Evolutionary conservation across 2,113 vertebrate species (phyloP).

Genomic region (Neopipo cinnamomea): DNA sequence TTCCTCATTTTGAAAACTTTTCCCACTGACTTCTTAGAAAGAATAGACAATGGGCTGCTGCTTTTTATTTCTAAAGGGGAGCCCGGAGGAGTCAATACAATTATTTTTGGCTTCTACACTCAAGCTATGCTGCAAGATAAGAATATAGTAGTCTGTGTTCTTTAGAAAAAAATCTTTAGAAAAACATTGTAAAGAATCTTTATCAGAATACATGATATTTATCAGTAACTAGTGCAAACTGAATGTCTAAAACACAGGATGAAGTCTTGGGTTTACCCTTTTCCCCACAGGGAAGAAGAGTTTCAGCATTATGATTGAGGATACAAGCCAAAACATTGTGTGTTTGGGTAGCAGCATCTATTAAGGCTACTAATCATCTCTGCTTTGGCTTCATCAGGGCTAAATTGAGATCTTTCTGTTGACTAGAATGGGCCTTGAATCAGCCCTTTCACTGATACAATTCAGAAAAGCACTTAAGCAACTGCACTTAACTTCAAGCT

Average conservation of each 20-base stretch:
- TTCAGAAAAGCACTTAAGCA: background rate
- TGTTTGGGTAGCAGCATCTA: background rate
- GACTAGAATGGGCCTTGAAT: background rate
- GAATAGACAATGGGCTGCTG: background rate
- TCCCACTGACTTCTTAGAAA: background rate
- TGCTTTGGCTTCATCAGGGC: fast-evolving
- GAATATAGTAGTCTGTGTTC: background rate
- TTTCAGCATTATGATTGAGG: background rate
- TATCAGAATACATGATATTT: background rate
- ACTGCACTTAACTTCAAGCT: background rate
- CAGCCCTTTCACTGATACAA: background rate
- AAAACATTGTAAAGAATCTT: background rate
- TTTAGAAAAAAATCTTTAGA: background rate
- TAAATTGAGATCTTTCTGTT: background rate
- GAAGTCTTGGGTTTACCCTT: background rate
- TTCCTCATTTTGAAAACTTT: background rate
- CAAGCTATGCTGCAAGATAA: slow-evolving; percentile 17
- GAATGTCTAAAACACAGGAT: background rate
- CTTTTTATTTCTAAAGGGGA: slow-evolving; percentile 17
- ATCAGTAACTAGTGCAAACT: slow-evolving; percentile 1
- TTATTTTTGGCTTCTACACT: slow-evolving; percentile 19
- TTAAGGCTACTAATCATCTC: background rate
- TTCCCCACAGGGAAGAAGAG: background rate
- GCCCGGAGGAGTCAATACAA: background rate
- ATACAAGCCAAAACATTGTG: background rate